Conservation (phyloP, 2,888 invertebrate genomes). For the Synergus laeviventris region DNA sequence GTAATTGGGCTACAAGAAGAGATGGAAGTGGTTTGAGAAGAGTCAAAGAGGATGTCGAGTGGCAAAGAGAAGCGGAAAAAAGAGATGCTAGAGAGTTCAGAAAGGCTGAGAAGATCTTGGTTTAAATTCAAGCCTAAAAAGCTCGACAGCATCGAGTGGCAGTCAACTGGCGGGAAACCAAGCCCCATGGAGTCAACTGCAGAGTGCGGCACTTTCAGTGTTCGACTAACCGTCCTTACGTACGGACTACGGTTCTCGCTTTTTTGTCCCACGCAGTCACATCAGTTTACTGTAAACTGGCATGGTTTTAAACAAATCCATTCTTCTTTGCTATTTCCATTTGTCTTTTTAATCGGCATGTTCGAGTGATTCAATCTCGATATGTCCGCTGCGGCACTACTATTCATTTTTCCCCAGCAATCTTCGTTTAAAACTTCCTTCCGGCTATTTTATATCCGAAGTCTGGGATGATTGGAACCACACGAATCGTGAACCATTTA, state of each 20-base stretch:
- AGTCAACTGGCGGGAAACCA: slow-evolving; percentile 64
- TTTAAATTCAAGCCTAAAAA: slow-evolving; percentile 43
- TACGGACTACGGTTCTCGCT: slow-evolving; percentile 58
- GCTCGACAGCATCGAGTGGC: slow-evolving; percentile 55
- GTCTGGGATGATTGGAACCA: slow-evolving; percentile 16
- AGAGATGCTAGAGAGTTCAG: background rate
- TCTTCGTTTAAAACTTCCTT: background rate
- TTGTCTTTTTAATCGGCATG: background rate
- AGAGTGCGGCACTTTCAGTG: slow-evolving; percentile 65
- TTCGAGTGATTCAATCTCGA: background rate
- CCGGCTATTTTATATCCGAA: slow-evolving; percentile 14
- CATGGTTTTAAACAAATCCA: background rate
- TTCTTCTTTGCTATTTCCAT: background rate
- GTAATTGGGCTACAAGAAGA: background rate
- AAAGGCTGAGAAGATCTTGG: background rate
- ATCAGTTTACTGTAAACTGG: background rate
- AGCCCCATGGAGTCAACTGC: slow-evolving; percentile 57
- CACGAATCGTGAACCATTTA: slow-evolving; percentile 11
- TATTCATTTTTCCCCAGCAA: background rate
- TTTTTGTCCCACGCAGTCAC: background rate
- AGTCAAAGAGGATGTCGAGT: background rate
- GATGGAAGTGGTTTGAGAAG: background rate
- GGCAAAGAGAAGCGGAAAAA: background rate
- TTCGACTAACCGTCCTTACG: slow-evolving; percentile 66
- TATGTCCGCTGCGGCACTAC: slow-evolving; percentile 4